A percentile compares a stretch with the other conserved stretches of the same genome.
Evolutionary conservation across 1,140 invertebrate genomes (phyloP).

Genomic region (Drosophila bipectinata): DNA sequence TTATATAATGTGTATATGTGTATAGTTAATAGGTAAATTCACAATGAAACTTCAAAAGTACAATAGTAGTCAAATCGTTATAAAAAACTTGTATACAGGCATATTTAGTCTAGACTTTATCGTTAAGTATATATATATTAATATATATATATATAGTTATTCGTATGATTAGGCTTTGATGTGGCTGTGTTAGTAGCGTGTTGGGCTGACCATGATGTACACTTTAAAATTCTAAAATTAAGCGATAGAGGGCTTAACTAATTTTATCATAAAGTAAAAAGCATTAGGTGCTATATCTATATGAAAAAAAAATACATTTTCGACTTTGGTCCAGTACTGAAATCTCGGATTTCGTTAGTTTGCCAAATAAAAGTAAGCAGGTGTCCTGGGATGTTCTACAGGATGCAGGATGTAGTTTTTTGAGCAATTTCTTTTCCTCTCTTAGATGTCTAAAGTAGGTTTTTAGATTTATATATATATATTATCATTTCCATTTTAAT

Average conservation of each 20-base stretch:
- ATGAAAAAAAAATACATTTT: conserved; percentile 74
- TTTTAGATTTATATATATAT: conserved; percentile 15
- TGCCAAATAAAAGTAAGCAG: conserved; percentile 45
- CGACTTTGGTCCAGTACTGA: conserved; percentile 79
- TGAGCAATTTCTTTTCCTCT: conserved; percentile 24
- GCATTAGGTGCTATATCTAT: conserved; percentile 35
- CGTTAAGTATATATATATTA: conserved; percentile 18
- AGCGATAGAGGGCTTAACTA: conserved; percentile 48
- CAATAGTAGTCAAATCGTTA: conserved; percentile 51
- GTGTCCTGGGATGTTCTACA: neutral
- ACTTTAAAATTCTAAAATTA: conserved; percentile 37
- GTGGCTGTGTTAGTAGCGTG: conserved; percentile 53
- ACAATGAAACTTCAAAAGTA: conserved; percentile 61
- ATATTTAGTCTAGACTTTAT: conserved; percentile 17
- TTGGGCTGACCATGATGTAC: conserved; percentile 38
- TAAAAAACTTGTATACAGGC: conserved; percentile 31
- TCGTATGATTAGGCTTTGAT: conserved; percentile 34
- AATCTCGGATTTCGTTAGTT: conserved; percentile 80
- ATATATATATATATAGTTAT: conserved; percentile 14
- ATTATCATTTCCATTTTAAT: conserved; percentile 10
- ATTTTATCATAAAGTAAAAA: conserved; percentile 70
- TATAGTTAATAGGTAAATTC: conserved; percentile 50
- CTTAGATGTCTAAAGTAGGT: conserved; percentile 16
- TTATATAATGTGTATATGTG: conserved; percentile 2
- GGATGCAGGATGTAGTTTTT: conserved; percentile 11